Percentiles rank a stretch among this genome's conserved stretches.
Evolutionary conservation across 2,797 vertebrate genomes (phyloP).

Genomic region (Hipposideros larvatus): DNA sequence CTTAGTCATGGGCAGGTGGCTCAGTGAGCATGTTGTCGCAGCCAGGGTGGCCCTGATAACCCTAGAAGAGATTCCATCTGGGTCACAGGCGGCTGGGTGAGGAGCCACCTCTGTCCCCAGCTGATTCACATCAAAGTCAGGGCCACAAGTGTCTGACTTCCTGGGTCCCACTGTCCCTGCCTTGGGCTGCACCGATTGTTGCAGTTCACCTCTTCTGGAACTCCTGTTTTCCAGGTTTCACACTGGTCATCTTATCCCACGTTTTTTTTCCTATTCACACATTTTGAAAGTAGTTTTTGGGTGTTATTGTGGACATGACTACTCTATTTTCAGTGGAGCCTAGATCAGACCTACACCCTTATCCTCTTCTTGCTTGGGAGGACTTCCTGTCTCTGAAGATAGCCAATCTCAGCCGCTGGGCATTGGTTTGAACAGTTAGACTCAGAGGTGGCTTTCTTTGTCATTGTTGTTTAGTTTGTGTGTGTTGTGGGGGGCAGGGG

Average conservation of each 20-base stretch:
- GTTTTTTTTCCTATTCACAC: neutral
- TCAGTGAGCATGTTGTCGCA: neutral
- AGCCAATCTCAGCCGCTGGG: neutral
- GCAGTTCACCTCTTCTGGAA: accelerated
- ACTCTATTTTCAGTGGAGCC: neutral
- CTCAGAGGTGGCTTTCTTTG: neutral
- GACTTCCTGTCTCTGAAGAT: conserved; percentile 9
- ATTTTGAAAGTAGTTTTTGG: neutral
- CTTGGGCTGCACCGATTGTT: neutral
- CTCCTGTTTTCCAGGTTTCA: neutral
- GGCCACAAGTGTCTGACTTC: neutral
- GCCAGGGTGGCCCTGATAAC: neutral
- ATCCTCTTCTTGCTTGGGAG: neutral
- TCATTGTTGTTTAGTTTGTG: neutral
- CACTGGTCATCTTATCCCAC: neutral
- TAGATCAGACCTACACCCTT: neutral
- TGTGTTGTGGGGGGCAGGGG: no score
- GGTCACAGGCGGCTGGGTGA: neutral
- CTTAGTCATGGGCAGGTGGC: no score
- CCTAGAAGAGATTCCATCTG: neutral
- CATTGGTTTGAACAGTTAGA: neutral
- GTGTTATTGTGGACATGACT: neutral
- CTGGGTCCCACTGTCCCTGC: neutral
- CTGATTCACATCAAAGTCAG: neutral
- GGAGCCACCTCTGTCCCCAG: neutral